Evolutionary conservation across 2,797 vertebrate genomes (phyloP).

Genomic region (Threskiornis aethiopicus): DNA sequence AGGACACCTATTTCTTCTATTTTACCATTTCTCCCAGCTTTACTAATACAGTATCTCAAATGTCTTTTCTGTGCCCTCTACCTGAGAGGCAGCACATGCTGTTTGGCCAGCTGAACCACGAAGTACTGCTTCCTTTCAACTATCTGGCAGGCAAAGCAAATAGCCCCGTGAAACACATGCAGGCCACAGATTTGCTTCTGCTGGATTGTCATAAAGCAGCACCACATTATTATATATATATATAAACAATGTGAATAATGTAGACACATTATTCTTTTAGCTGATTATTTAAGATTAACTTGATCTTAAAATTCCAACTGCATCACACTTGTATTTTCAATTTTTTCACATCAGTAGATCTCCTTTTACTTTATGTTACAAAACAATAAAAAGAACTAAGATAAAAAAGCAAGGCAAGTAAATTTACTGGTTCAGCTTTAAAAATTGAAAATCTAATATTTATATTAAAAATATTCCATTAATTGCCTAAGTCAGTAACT

Average conservation of each 20-base stretch:
- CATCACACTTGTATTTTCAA: neutral
- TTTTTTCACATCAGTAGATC: neutral
- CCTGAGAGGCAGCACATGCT: neutral
- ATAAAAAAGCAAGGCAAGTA: neutral
- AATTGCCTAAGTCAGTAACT: neutral
- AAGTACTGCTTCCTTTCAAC: neutral
- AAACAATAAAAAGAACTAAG: neutral
- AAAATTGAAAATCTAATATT: neutral
- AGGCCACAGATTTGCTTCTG: neutral
- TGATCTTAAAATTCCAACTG: neutral
- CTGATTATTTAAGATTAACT: neutral
- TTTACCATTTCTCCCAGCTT: neutral
- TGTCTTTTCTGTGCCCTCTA: neutral
- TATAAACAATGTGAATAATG: neutral
- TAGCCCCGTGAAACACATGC: neutral
- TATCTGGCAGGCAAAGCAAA: neutral
- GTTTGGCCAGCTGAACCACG: neutral
- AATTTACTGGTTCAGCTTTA: neutral
- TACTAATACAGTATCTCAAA: neutral
- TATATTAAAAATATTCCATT: neutral
- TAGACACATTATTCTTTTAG: neutral
- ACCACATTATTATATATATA: neutral
- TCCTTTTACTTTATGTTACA: neutral
- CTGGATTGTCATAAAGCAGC: neutral
- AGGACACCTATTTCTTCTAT: neutral